A percentile compares a stretch with the other conserved stretches of the same genome.
Evolutionary conservation across 2,113 vertebrate genomes (phyloP).

Genomic region (Poeciliopsis prolifica): DNA sequence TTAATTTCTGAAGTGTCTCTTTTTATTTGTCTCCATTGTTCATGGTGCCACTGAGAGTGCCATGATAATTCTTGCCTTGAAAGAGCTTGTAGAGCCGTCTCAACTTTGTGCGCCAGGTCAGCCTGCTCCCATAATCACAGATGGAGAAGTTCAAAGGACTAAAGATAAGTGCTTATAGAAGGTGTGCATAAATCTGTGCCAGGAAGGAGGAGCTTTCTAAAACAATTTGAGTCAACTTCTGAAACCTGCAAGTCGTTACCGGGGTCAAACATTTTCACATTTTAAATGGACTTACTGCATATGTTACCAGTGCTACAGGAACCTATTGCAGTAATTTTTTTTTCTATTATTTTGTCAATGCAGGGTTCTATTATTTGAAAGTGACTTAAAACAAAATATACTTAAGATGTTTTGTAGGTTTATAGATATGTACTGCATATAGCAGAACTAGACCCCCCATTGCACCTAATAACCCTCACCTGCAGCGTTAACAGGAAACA

Average conservation of each 20-base stretch:
- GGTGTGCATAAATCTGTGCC: slow-evolving; percentile 53
- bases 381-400: slow-evolving; percentile 10
- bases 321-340: not conserved
- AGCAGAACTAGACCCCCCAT: slow-evolving; percentile 26
- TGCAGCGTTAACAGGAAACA: slow-evolving; percentile 71
- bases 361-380: slow-evolving; percentile 9
- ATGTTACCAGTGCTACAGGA: slow-evolving; percentile 1
- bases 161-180: slow-evolving; percentile 58
- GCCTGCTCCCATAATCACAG: slow-evolving; percentile 40
- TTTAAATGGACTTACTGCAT: slow-evolving; percentile 1
- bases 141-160: slow-evolving; percentile 54
- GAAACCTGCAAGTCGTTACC: slow-evolving; percentile 58
- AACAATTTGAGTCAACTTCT: slow-evolving; percentile 41
- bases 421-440: slow-evolving; percentile 21
- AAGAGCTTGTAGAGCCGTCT: slow-evolving; percentile 45
- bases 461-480: slow-evolving; percentile 61
- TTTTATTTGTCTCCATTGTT: not conserved
- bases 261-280: slow-evolving; percentile 7
- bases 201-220: slow-evolving; percentile 49
- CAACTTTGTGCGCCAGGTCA: slow-evolving; percentile 27
- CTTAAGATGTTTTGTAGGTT: not conserved
- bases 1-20: slow-evolving; percentile 38
- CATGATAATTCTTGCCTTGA: slow-evolving; percentile 47
- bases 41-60: not conserved
- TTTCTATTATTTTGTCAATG: slow-evolving; percentile 8